Conservation (phyloP, 23 tunicate genomes). For the Ciona savignyi region DNA sequence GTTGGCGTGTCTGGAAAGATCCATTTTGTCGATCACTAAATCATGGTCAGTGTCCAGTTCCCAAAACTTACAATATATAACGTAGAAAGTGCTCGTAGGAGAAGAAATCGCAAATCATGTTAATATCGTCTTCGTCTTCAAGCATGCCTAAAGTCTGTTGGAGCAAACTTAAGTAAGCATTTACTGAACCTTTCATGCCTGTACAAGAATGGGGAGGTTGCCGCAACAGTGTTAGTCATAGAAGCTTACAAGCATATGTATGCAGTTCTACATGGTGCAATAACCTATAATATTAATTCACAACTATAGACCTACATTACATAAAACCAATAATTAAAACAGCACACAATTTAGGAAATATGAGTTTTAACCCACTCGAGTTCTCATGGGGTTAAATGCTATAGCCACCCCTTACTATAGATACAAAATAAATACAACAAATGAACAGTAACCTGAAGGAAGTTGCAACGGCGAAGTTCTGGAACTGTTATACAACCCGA, state of each 20-base stretch:
- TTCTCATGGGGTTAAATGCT: too few relatives aligned
- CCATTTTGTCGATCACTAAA: conserved; percentile 70
- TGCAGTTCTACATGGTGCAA: too few relatives aligned
- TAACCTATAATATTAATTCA: too few relatives aligned
- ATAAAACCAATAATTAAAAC: too few relatives aligned
- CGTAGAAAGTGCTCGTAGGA: conserved; percentile 98
- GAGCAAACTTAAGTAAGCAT: too few relatives aligned
- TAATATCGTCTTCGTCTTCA: conserved; percentile 86
- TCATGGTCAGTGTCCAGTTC: conserved; percentile 99
- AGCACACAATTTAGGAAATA: too few relatives aligned
- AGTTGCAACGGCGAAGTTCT: conserved; percentile 71
- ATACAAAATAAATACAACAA: background rate
- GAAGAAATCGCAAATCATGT: conserved; percentile 71
- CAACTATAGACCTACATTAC: too few relatives aligned
- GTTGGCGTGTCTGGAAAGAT: conserved; percentile 61
- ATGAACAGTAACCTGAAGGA: conserved; percentile 37
- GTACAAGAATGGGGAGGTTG: too few relatives aligned
- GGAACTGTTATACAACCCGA: conserved; percentile 75
- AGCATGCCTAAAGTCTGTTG: conserved; percentile 52
- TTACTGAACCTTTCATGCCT: too few relatives aligned
- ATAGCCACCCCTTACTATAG: background rate
- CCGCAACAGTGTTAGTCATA: too few relatives aligned
- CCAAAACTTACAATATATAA: conserved; percentile 98
- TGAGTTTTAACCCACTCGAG: too few relatives aligned
- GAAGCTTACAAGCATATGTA: too few relatives aligned